These are phyloP conservation scores for Micromesistius poutassou DNA, from an alignment of 2,797 vertebrate species.

Conservation along the genomic window DNA sequence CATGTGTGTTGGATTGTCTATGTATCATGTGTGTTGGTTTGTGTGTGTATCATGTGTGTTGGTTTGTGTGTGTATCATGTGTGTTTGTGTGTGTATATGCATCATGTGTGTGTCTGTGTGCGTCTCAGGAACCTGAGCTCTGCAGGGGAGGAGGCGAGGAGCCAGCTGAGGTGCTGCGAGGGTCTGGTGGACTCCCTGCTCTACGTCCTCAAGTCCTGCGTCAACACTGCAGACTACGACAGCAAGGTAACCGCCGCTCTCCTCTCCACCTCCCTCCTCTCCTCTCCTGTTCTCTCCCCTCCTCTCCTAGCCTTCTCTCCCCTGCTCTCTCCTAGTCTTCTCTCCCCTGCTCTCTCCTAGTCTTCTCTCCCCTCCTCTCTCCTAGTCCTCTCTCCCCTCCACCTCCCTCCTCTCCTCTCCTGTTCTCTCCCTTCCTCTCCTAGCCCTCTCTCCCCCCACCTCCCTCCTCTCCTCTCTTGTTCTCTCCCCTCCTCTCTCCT, in stretches of 20 bases:
- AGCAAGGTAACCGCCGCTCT: constrained; percentile 83
- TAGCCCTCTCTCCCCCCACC: no score
- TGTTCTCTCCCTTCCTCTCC: no score
- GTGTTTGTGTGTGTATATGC: background rate
- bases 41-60: background rate
- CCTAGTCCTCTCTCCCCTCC: background rate
- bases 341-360: background rate
- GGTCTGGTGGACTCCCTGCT: constrained; percentile 93
- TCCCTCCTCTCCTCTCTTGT: no score
- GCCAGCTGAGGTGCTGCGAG: constrained; percentile 93
- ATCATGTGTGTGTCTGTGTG: constrained; percentile 4
- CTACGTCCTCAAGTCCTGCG: constrained; percentile 92
- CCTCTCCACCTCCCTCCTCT: background rate
- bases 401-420: no score
- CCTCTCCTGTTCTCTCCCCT: background rate
- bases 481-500: no score
- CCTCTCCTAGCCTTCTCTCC: background rate
- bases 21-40: background rate
- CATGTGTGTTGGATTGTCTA: background rate
- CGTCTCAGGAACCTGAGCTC: constrained; percentile 90
- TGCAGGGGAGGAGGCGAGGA: constrained; percentile 91
- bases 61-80: background rate
- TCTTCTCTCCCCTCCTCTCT: background rate
- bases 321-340: background rate
- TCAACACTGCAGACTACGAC: constrained; percentile 94